Evolutionary conservation across 2,797 vertebrate genomes (phyloP).

Genomic region (Coccyzus lansbergi): DNA sequence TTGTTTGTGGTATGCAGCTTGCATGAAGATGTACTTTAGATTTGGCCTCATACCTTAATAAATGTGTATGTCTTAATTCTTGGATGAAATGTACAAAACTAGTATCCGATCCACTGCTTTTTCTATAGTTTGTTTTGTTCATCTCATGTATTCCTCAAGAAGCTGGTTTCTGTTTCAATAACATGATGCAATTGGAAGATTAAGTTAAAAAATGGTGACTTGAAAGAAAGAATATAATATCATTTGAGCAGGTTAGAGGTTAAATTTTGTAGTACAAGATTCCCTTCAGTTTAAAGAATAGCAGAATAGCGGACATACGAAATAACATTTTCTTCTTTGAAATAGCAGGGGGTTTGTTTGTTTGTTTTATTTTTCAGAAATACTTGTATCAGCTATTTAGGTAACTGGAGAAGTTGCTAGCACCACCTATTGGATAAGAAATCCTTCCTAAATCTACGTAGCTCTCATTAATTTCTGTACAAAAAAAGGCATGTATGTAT

Average conservation of each 20-base stretch:
- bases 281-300: neutral
- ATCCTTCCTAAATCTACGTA: neutral
- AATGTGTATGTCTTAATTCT: neutral
- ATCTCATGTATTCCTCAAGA: neutral
- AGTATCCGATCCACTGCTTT: no score
- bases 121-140: neutral
- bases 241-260: neutral
- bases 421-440: slow-evolving; percentile 23
- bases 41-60: neutral
- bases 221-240: neutral
- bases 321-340: neutral
- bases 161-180: neutral
- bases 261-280: neutral
- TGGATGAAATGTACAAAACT: neutral
- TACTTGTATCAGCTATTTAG: neutral
- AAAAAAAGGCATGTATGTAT: neutral
- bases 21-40: neutral
- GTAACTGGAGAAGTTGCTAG: slow-evolving; percentile 5
- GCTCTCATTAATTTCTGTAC: neutral
- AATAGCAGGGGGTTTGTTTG: no score
- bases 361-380: neutral
- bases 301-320: neutral
- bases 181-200: neutral
- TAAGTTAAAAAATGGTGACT: neutral
- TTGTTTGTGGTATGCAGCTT: neutral